Evolutionary conservation across 1,140 invertebrate genomes (phyloP), one percentile per base, ranked within the genome.

Genomic region (Drosophila tristis): DNA sequence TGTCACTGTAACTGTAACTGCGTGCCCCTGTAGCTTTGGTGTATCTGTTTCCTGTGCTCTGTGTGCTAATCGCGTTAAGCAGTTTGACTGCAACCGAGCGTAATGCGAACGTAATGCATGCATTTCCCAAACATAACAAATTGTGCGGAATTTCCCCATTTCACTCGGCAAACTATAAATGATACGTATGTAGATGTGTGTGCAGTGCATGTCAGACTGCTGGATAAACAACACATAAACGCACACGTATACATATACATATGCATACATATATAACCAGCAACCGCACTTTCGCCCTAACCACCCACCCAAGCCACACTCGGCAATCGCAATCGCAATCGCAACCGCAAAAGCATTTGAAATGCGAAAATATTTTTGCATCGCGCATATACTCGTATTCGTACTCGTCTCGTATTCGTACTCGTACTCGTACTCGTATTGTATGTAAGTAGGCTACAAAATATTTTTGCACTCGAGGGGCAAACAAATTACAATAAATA

Each of bases 311-410:
- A 8, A 48, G 20, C 62, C 43, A 35, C 66, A 70, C 25, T 39
- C 20, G 29, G 64, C 51, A 43, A 42, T 47, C 23, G 35, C 25
- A 31, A 44, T 51, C 44, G 62, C 43, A 25, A 31, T 53, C 44
- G 62, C 43, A 29, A 50, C 67, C 45, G 43, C 66, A 70, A 39
- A 39, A 49, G 53, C 55, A 71, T 70, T 70, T 50, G 53, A 71
- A 58, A 71, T 44, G 67, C 45, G 67, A 70, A 70, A 70, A 70
- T 44, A 70, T 70, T 70, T 70, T 70, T 58, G 67, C 67, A 71
- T 70, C 35, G 64, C 64, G 51, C 65, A 58, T 70, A 71, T 71
- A 39, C 35, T 39, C 35, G 26, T 25, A 25, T 0, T 31, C 31
- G 8, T 31, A 31, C 23, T 31, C 31, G 31, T 31, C 23, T 31